Conservation (phyloP, 2,797 vertebrate species). For the Echeneis naucrates region DNA sequence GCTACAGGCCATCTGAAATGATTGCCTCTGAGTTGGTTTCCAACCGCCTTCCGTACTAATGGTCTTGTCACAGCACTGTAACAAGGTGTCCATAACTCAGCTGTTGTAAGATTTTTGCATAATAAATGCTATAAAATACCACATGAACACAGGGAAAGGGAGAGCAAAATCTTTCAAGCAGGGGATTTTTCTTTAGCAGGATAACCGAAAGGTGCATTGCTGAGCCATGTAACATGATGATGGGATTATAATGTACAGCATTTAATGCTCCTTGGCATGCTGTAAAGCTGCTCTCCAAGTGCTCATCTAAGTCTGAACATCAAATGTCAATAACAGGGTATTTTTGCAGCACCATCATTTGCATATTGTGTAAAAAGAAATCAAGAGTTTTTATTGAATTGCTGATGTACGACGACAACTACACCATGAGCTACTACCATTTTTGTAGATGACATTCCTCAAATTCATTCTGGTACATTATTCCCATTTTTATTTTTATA, state of each 20-base stretch:
- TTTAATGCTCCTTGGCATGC: background rate
- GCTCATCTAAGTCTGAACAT: background rate
- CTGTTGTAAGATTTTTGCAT: constrained; percentile 40
- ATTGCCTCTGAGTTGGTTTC: constrained; percentile 67
- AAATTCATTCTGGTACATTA: background rate
- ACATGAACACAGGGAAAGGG: constrained; percentile 11
- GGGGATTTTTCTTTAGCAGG: constrained; percentile 29
- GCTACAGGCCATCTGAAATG: constrained; percentile 49
- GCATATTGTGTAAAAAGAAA: background rate
- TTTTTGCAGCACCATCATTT: background rate
- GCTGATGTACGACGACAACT: too few relatives aligned
- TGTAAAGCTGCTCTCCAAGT: background rate
- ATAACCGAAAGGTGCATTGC: constrained; percentile 30
- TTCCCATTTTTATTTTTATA: background rate
- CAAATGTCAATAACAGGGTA: background rate
- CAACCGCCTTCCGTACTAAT: constrained; percentile 76
- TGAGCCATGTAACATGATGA: constrained; percentile 18
- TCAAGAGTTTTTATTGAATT: background rate
- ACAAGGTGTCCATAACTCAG: constrained; percentile 57
- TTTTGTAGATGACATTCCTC: background rate
- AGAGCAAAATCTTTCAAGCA: constrained; percentile 35
- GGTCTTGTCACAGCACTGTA: constrained; percentile 61
- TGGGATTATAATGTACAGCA: constrained; percentile 30
- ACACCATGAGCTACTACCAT: too few relatives aligned
- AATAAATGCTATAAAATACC: constrained; percentile 33